phyloP scores from a whole-genome alignment of 2,113 vertebrate genomes.

The Dolichallabes microphthalmus region DNA sequence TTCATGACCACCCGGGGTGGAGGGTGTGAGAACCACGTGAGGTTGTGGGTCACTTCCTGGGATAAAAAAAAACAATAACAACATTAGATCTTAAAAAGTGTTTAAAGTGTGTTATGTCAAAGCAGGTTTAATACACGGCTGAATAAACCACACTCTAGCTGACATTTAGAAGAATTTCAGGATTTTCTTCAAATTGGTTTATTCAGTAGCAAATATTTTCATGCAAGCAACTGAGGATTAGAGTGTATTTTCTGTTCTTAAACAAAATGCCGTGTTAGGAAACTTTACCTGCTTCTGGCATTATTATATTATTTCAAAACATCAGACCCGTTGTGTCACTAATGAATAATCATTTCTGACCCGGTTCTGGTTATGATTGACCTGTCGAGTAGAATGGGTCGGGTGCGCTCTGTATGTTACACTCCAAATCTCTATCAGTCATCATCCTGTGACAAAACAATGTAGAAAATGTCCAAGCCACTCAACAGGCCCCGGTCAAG shows the following conservation, averaged over 20 bases:
- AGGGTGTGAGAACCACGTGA: conserved; percentile 30
- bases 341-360: neutral
- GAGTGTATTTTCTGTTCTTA: conserved; percentile 19
- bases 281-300: neutral
- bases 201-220: neutral
- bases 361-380: neutral
- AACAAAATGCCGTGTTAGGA: neutral
- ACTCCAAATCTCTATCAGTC: neutral
- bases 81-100: neutral
- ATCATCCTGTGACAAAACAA: conserved; percentile 43
- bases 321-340: neutral
- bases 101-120: conserved; percentile 16
- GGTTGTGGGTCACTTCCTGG: neutral
- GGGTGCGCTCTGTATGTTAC: neutral
- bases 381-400: neutral
- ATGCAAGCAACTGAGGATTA: conserved; percentile 11
- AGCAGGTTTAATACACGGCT: conserved; percentile 1
- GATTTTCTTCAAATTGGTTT: conserved; percentile 33
- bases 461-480: conserved; percentile 35
- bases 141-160: neutral
- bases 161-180: conserved; percentile 23
- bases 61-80: neutral
- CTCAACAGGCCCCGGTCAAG: conserved; percentile 25
- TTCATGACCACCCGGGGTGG: conserved; percentile 33
- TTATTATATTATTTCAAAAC: neutral